Evolutionary conservation across 1,140 invertebrate genomes (phyloP), one percentile per base, ranked within the genome.

Genomic region (Sminthurides bifidus): DNA sequence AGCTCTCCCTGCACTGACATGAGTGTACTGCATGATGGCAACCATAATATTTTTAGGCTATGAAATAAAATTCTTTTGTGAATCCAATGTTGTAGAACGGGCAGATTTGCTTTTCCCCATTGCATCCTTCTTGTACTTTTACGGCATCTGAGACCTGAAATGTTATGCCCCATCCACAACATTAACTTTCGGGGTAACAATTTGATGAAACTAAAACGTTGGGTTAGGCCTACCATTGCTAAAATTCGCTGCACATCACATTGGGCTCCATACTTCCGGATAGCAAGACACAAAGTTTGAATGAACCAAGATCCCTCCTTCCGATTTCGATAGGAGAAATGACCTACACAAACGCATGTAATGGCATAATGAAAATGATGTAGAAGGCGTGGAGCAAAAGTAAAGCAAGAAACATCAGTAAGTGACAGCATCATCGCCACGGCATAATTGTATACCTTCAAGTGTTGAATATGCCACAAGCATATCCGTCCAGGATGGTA

Each of bases 261-360:
- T n/a, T 29, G 24, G 8, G 40, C 12, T 23, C 35, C 82, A 65
- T 80, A 70, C 43, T 78, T 73, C 69, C 83, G 83, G 66, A 87
- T 83, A 54, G 80, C 75, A 64, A 81, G 72, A 68, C 84, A 87
- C 48, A 88, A 71, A 54, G 76, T 74, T 67, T 85, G 81, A 51
- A 88, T 81, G 66, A 83, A 85, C 81, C 83, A 86, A 50, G 81
- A 82, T 17, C 85, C 85, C 23, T 65, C 66, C 6, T 66, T 55
- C 0, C 55, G 65, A 69, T 87, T 80, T 40, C 85, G 73, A 67
- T 79, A 77, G 21, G 85, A 78, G 43, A 77, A 75, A 63, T 75
- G 76, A 6, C 81, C 79, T 77, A 64, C 52, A 66, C 65, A 38
- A 48, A n/a, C n/a, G n/a, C n/a, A n/a, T n/a, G n/a, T n/a, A n/a